These are phyloP conservation scores for Ophioderma brevispina DNA, from an alignment of 35 echinoderm and acorn worm species.

Conservation along the genomic window DNA sequence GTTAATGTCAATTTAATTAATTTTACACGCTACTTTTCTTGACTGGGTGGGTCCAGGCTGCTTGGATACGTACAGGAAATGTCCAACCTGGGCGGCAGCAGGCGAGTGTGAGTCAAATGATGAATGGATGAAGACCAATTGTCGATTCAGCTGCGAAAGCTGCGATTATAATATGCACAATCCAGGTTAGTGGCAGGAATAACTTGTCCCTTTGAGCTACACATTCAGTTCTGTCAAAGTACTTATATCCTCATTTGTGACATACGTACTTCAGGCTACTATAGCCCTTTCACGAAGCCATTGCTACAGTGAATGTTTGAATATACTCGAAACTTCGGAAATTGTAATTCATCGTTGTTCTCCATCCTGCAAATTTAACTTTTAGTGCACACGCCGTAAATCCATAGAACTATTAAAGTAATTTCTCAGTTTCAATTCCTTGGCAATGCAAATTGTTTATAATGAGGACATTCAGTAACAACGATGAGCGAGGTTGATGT, in stretches of 20 bases:
- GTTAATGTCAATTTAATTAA: not conserved
- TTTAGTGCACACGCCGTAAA: too few species aligned
- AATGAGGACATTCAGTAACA: too few species aligned
- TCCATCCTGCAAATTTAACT: too few species aligned
- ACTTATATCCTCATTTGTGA: not conserved
- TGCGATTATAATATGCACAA: not conserved
- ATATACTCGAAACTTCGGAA: not conserved
- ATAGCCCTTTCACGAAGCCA: not conserved
- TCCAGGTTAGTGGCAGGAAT: not conserved
- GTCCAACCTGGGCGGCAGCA: constrained; percentile 23
- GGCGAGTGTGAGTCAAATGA: constrained; percentile 20
- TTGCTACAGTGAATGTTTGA: not conserved
- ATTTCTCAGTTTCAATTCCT: too few species aligned
- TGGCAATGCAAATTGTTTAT: too few species aligned
- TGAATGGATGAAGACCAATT: constrained; percentile 35
- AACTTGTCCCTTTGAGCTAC: not conserved
- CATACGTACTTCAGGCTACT: too few species aligned
- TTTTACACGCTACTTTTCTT: not conserved
- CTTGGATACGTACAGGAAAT: constrained; percentile 12
- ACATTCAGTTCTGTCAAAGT: not conserved
- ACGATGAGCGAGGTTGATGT: too few species aligned
- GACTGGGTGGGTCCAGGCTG: too few species aligned
- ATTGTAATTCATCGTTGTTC: not conserved
- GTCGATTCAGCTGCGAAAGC: constrained; percentile 19
- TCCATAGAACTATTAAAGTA: too few species aligned